Conservation (phyloP, 1,140 invertebrate species). For the Drosophila tropicalis region DNA sequence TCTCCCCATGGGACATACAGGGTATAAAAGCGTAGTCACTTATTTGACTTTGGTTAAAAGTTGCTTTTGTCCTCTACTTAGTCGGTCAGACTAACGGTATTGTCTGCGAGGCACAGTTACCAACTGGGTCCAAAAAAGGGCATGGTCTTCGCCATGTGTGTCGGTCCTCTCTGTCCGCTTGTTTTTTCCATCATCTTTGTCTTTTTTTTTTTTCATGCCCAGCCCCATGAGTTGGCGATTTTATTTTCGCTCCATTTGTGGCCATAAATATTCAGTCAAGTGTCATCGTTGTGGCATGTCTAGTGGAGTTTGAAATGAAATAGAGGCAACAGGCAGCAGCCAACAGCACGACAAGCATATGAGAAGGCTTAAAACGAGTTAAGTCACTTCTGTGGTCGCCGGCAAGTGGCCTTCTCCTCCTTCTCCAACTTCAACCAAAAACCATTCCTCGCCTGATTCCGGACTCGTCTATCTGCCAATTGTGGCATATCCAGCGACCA, state of each 20-base stretch:
- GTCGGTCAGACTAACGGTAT: constrained; percentile 70
- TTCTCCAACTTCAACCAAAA: constrained; percentile 11
- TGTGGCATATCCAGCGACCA: constrained; percentile 40
- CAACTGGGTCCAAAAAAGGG: constrained; percentile 64
- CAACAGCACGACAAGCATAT: constrained; percentile 34
- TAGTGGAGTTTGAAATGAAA: constrained; percentile 79
- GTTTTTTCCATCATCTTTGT: constrained; percentile 22
- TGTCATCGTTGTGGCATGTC: constrained; percentile 77
- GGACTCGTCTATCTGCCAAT: constrained; percentile 50
- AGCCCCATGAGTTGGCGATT: constrained; percentile 76
- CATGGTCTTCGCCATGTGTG: constrained; percentile 68
- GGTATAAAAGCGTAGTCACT: background rate
- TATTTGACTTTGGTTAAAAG: background rate
- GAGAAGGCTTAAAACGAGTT: constrained; percentile 77
- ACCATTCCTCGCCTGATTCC: constrained; percentile 13
- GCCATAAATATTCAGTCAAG: constrained; percentile 81
- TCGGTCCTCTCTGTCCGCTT: constrained; percentile 35
- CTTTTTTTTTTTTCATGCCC: constrained; percentile 26
- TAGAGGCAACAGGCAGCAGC: constrained; percentile 51
- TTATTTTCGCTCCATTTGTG: constrained; percentile 81
- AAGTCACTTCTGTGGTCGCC: constrained; percentile 78
- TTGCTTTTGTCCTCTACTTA: constrained; percentile 19
- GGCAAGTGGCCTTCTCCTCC: constrained; percentile 66
- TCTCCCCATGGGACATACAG: background rate
- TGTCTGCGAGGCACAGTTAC: constrained; percentile 46